Percentiles rank a stretch among this genome's conserved stretches.
phyloP scores from a whole-genome alignment of 1,140 invertebrate species.

The Episyrphus balteatus region DNA sequence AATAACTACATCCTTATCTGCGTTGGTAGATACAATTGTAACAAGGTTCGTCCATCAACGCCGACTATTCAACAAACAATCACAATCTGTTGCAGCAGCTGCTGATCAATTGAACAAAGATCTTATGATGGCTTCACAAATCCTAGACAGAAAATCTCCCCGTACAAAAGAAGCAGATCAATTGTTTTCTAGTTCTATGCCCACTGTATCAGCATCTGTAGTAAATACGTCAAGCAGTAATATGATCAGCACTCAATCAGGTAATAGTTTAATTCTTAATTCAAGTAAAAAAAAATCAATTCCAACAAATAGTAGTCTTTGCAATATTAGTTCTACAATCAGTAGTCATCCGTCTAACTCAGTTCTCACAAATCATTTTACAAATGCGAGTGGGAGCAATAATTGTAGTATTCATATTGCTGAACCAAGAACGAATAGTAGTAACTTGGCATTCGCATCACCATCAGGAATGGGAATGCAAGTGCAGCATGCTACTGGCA shows the following conservation, averaged over 20 bases:
- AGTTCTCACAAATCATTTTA: background rate
- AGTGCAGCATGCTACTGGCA: conserved; percentile 34
- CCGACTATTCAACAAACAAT: conserved; percentile 61
- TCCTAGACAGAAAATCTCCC: conserved; percentile 73
- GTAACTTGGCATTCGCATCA: conserved; percentile 29
- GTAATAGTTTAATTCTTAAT: conserved; percentile 36
- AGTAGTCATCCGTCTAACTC: background rate
- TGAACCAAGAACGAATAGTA: conserved; percentile 30
- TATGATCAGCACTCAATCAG: conserved; percentile 42
- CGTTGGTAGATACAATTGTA: conserved; percentile 80
- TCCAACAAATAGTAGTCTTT: no score
- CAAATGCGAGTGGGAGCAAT: conserved; percentile 12
- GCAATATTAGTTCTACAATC: no score
- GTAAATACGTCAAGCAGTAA: conserved; percentile 33
- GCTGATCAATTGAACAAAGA: conserved; percentile 75
- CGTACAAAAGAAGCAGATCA: conserved; percentile 66
- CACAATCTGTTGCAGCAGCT: conserved; percentile 58
- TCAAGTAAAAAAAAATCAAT: no score
- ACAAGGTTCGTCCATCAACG: conserved; percentile 72
- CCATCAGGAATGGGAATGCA: conserved; percentile 33
- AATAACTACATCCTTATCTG: conserved; percentile 70
- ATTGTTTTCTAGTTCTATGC: conserved; percentile 39
- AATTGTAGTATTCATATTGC: conserved; percentile 30
- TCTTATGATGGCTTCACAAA: conserved; percentile 60
- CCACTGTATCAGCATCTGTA: conserved; percentile 27